Evolutionary conservation across 2,888 invertebrate genomes (phyloP), one percentile per base, ranked within the genome.

Genomic region (Saturnia pavonia): DNA sequence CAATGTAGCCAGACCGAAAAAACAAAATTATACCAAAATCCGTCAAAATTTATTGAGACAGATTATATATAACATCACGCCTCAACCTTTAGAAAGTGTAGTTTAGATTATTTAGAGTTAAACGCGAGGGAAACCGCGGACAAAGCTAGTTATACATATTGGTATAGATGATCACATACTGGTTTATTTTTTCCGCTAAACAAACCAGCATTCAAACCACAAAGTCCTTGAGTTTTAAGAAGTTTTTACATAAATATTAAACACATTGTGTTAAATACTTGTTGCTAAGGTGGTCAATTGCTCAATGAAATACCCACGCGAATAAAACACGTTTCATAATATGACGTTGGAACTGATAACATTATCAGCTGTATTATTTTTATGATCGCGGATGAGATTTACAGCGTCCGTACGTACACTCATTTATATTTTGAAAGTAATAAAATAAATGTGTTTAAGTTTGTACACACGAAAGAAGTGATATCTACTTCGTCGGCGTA

Each of bases 351-450:
- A 27, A 60, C 57, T 27, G 57, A 60, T 60, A 60, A 27, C 57
- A 25, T 25, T 27, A 60, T 60, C 57, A 27, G 25, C 25, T 60
- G 57, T 60, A n/a, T 54, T 60, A 60, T 27, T 60, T 60, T 25
- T 6, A 27, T 60, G 25, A 60, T 60, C 14, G 57, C 27, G 57
- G 57, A 25, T 60, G 57, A 60, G 57, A 60, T 60, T 60, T 48
- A 68, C 22, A 27, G 48, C 25, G 22, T 67, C 19, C 16, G 48
- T 48, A 48, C 16, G 48, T 48, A 48, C 27, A 48, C 16, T 12
- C 12, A 2, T 14, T 27, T 25, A 2, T 60, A 57, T 57, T 25
- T 25, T 25, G 25, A 25, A 57, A 54, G 54, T 54, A 54, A 54
- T 54, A 54, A 54, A 54, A 54, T 51, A 22, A 54, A 22, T 9